Evolutionary conservation across 2,113 vertebrate species (phyloP).

Genomic region (Thinocorus orbignyianus): DNA sequence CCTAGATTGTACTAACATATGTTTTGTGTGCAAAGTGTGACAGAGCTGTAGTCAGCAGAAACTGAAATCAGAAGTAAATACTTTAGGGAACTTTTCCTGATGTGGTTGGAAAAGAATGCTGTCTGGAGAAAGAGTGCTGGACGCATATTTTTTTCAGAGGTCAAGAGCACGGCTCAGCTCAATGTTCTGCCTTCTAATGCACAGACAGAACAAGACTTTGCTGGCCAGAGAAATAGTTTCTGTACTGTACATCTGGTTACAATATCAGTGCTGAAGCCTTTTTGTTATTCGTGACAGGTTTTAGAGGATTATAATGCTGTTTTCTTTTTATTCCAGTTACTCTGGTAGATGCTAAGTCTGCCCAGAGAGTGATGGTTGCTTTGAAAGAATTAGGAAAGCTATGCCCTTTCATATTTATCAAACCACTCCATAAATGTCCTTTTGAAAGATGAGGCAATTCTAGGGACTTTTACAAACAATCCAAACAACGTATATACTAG

Average conservation of each 20-base stretch:
- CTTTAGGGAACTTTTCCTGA: slow-evolving; percentile 48
- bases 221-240: background rate
- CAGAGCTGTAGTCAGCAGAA: slow-evolving; percentile 50
- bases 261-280: background rate
- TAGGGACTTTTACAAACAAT: background rate
- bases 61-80: slow-evolving; percentile 52
- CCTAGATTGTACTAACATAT: slow-evolving; percentile 46
- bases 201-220: background rate
- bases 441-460: slow-evolving; percentile 18
- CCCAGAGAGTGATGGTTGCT: background rate
- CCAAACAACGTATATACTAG: background rate
- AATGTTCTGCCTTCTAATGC: background rate
- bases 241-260: background rate
- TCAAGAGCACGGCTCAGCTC: background rate
- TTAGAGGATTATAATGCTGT: background rate
- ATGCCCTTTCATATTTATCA: background rate
- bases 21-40: slow-evolving; percentile 46
- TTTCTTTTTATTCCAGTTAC: slow-evolving; percentile 4
- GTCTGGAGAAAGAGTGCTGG: slow-evolving; percentile 2
- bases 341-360: background rate
- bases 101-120: slow-evolving; percentile 28
- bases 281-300: background rate
- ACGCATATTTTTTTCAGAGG: slow-evolving; percentile 1
- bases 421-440: background rate
- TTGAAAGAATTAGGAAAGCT: background rate